These are phyloP conservation scores for Eleutherodactylus coqui DNA, from an alignment of 2,797 vertebrate genomes.

Conservation along the genomic window DNA sequence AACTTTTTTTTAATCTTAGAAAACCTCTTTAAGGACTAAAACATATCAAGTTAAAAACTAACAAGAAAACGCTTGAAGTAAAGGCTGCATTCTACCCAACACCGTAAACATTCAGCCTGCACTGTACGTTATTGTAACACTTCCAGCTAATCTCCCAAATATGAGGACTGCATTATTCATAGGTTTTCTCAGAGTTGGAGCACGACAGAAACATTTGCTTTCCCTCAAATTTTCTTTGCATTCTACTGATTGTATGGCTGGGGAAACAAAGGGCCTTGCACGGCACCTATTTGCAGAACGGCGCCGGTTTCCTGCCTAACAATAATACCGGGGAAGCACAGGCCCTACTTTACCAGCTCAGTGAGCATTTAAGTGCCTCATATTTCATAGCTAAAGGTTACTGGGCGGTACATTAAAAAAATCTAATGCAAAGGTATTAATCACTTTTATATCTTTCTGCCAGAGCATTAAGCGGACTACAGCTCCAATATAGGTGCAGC, in stretches of 20 bases:
- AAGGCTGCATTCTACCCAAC: neutral
- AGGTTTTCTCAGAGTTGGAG: conserved; percentile 29
- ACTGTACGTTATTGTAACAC: conserved; percentile 6
- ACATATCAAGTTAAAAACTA: neutral
- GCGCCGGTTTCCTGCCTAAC: conserved; percentile 34
- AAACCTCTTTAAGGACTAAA: too few relatives aligned
- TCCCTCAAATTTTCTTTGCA: conserved; percentile 29
- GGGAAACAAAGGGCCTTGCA: conserved; percentile 32
- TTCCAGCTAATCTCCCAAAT: conserved; percentile 28
- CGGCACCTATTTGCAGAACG: conserved; percentile 7
- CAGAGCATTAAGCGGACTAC: conserved; percentile 14
- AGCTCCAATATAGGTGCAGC: conserved; percentile 37
- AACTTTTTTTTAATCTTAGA: too few relatives aligned
- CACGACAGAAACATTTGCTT: conserved; percentile 31
- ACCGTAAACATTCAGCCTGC: conserved; percentile 10
- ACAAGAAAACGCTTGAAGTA: neutral
- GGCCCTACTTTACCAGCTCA: conserved; percentile 38
- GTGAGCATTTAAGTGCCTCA: conserved; percentile 56
- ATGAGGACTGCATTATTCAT: conserved; percentile 19
- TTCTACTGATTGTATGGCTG: conserved; percentile 26
- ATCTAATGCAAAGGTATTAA: conserved; percentile 57
- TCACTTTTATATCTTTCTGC: conserved; percentile 54
- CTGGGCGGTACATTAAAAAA: conserved; percentile 52
- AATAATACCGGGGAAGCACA: conserved; percentile 44
- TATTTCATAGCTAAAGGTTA: conserved; percentile 61